phyloP scores from a whole-genome alignment of 2,113 vertebrate species.

The Channa maculata region DNA sequence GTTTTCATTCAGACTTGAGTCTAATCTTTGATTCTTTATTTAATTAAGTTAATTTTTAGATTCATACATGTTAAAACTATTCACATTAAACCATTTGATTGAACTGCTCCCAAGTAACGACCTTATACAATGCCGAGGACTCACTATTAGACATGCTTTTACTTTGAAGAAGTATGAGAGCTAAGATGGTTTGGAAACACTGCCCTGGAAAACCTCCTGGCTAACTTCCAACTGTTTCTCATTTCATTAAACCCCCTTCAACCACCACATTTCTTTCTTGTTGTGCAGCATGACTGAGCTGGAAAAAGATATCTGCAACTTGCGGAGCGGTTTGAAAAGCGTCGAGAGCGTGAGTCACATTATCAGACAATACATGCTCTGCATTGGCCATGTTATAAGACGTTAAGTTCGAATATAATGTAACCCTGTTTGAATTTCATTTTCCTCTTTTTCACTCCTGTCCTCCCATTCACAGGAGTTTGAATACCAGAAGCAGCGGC shows the following conservation, averaged over 20 bases:
- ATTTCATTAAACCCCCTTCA: not conserved
- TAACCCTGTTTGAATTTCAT: not conserved
- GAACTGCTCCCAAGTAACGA: not conserved
- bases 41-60: too few species aligned
- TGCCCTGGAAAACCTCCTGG: not conserved
- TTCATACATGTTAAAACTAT: too few species aligned
- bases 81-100: not conserved
- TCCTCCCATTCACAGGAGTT: constrained; percentile 85
- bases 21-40: too few species aligned
- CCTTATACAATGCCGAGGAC: not conserved
- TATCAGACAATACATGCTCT: not conserved
- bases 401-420: not conserved
- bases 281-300: constrained; percentile 94
- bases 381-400: not conserved
- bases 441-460: not conserved
- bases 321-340: constrained; percentile 92
- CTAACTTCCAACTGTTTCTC: not conserved
- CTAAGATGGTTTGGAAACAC: not conserved
- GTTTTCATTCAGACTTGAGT: too few species aligned
- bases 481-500: constrained; percentile 92
- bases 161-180: not conserved
- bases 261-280: constrained; percentile 7
- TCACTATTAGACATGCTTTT: not conserved
- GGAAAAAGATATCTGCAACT: constrained; percentile 95
- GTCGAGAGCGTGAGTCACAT: constrained; percentile 92